Conservation (phyloP, 2,113 vertebrate genomes). For the Alligator sinensis region DNA sequence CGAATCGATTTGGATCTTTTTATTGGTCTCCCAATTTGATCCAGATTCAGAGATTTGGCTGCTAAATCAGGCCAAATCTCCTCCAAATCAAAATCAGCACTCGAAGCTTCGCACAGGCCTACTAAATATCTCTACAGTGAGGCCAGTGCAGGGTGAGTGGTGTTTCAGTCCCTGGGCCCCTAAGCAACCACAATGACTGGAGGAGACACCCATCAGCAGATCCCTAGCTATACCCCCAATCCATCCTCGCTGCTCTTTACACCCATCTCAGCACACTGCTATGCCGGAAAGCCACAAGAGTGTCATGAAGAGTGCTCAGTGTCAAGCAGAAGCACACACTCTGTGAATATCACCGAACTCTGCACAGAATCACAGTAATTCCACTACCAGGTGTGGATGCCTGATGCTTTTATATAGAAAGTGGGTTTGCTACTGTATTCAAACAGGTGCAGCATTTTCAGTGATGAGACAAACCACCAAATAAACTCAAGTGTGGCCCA, state of each 20-base stretch:
- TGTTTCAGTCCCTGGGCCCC: background rate
- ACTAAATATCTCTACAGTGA: background rate
- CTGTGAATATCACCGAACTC: no score
- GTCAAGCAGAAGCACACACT: rapidly evolving
- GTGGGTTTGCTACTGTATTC: background rate
- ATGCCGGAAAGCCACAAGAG: background rate
- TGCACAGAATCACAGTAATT: background rate
- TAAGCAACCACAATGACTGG: background rate
- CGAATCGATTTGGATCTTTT: no score
- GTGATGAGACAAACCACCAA: background rate
- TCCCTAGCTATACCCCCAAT: background rate
- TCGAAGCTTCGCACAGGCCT: background rate
- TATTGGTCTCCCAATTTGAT: no score
- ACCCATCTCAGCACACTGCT: no score
- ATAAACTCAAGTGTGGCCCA: background rate
- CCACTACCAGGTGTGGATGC: background rate
- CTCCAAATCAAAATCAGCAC: no score
- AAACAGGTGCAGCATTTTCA: rapidly evolving
- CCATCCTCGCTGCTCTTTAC: background rate
- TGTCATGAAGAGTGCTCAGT: rapidly evolving
- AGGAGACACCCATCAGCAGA: background rate
- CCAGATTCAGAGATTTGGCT: no score
- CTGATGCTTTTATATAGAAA: background rate
- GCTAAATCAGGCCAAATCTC: no score
- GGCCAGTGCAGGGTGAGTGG: background rate